phyloP scores from a whole-genome alignment of 2,797 vertebrate genomes.

The Gambusia yucatana region DNA sequence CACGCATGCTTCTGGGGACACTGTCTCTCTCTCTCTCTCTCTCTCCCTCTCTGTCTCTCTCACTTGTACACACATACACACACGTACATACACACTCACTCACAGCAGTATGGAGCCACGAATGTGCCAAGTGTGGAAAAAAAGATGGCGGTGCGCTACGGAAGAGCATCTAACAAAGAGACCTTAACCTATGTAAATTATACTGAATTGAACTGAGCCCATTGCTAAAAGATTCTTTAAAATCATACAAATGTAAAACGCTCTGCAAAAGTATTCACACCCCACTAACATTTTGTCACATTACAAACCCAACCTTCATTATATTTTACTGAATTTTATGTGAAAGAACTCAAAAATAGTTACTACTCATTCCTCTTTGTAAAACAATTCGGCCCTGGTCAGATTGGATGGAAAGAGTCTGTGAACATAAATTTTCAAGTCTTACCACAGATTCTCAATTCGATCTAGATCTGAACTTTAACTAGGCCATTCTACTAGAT shows the following conservation, averaged over 20 bases:
- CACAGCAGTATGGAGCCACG: constrained; percentile 7
- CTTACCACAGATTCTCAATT: neutral
- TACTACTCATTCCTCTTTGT: neutral
- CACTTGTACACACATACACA: constrained; percentile 4
- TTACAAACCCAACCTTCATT: neutral
- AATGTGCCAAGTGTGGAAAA: neutral
- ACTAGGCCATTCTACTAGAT: neutral
- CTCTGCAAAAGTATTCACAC: neutral
- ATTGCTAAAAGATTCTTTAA: neutral
- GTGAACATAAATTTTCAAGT: neutral
- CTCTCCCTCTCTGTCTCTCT: neutral
- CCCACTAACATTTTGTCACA: neutral
- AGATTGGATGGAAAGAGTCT: neutral
- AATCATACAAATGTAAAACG: neutral
- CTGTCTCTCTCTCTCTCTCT: neutral
- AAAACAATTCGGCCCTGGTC: neutral
- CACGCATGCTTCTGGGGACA: constrained; percentile 3
- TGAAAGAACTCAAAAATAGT: neutral
- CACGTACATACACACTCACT: constrained; percentile 8
- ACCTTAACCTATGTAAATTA: no score
- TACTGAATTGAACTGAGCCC: no score
- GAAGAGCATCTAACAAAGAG: neutral
- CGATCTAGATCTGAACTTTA: neutral
- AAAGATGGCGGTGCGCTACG: neutral
- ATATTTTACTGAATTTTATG: neutral